Evolutionary conservation across 2,113 vertebrate species (phyloP).

Genomic region (Petrocephalus zakoni): DNA sequence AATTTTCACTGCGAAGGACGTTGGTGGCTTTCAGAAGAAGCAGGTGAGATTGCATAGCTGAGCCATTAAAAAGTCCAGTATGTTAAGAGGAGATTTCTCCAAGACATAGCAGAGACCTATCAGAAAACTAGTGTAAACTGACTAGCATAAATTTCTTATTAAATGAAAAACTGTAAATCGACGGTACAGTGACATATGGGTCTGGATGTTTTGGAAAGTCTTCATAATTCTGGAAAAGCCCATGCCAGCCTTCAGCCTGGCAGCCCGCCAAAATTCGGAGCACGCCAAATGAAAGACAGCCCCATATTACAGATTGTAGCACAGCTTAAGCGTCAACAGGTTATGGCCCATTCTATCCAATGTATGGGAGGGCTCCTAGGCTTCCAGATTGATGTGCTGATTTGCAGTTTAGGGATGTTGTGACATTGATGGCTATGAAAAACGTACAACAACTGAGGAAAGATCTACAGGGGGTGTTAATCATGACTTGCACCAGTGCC

Average conservation of each 20-base stretch:
- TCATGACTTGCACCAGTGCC: background rate
- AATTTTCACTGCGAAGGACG: background rate
- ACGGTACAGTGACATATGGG: background rate
- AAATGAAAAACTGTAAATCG: background rate
- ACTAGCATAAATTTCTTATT: background rate
- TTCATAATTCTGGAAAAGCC: background rate
- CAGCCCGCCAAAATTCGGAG: background rate
- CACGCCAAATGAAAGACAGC: background rate
- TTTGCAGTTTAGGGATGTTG: background rate
- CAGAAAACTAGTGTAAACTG: background rate
- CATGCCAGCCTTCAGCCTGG: background rate
- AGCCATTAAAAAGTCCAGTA: background rate
- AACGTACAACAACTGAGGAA: background rate
- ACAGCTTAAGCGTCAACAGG: background rate
- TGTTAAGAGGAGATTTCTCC: background rate
- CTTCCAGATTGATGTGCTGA: background rate
- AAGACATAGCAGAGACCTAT: background rate
- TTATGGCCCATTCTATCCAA: background rate
- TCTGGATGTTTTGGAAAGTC: background rate
- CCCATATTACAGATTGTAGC: background rate
- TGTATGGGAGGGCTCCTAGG: background rate
- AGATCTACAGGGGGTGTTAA: background rate
- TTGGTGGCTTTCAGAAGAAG: background rate
- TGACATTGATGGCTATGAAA: background rate
- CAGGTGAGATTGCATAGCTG: background rate